Conservation (phyloP, 2,113 vertebrate genomes). For the Romanogobio albipinnatus region DNA sequence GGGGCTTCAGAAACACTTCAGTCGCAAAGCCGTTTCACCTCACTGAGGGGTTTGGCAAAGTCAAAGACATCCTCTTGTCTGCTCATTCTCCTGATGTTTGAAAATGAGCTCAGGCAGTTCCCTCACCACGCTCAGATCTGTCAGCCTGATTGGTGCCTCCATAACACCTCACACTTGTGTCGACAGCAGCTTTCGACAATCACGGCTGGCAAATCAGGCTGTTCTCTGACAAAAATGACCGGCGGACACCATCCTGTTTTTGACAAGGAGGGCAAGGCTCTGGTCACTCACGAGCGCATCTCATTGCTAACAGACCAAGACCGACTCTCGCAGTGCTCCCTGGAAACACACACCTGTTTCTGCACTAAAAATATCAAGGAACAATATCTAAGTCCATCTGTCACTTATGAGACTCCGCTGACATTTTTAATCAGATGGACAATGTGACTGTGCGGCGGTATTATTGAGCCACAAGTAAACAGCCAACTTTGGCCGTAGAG, state of each 20-base stretch:
- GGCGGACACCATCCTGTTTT: conserved; percentile 63
- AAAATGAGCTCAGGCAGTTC: conserved; percentile 52
- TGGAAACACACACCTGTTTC: conserved; percentile 74
- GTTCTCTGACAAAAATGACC: conserved; percentile 67
- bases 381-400: conserved; percentile 73
- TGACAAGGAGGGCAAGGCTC: conserved; percentile 65
- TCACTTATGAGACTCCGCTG: conserved; percentile 73
- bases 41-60: conserved; percentile 51
- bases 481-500: conserved; percentile 36
- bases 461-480: conserved; percentile 71
- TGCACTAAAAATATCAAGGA: conserved; percentile 73
- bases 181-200: conserved; percentile 62
- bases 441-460: conserved; percentile 65
- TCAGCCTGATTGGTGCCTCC: conserved; percentile 62
- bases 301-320: conserved; percentile 57
- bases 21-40: conserved; percentile 52
- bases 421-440: conserved; percentile 76
- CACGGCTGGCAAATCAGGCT: conserved; percentile 66
- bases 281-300: conserved; percentile 65
- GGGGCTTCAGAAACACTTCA: conserved; percentile 61
- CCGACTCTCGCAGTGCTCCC: conserved; percentile 48
- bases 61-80: conserved; percentile 45
- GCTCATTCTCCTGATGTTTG: conserved; percentile 47
- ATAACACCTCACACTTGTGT: conserved; percentile 55
- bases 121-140: conserved; percentile 58